These are phyloP conservation scores for Zapornia atra DNA, from an alignment of 2,113 vertebrate species.

Conservation along the genomic window DNA sequence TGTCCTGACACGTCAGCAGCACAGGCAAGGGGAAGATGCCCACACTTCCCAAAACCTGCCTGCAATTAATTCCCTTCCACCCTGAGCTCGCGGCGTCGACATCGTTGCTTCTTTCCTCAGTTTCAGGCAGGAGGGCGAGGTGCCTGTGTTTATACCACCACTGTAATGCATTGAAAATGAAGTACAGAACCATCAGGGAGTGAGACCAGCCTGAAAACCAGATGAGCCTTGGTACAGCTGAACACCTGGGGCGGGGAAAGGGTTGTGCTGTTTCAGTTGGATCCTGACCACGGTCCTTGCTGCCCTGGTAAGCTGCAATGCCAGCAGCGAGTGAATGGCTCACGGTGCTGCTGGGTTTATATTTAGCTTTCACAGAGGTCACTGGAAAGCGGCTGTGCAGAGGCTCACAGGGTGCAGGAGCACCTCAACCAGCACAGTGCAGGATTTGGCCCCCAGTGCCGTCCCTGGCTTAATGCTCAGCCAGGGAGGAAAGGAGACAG, in stretches of 20 bases:
- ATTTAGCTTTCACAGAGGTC: not conserved
- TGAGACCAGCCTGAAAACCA: not conserved
- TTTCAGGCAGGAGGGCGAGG: not conserved
- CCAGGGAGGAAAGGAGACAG: not conserved
- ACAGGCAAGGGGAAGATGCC: not conserved
- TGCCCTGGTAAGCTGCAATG: not conserved
- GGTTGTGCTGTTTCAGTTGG: not conserved
- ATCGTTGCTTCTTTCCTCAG: not conserved
- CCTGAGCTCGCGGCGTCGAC: fast-evolving
- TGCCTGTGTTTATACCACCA: not conserved
- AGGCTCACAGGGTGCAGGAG: not conserved
- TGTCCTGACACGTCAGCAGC: not conserved
- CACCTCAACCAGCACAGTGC: not conserved
- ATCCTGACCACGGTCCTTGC: not conserved
- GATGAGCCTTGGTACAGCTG: not conserved
- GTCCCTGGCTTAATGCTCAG: too few species aligned
- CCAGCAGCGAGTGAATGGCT: not conserved
- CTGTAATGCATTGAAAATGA: not conserved
- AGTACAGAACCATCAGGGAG: not conserved
- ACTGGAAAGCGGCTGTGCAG: not conserved
- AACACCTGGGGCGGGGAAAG: not conserved
- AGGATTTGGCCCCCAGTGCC: fast-evolving
- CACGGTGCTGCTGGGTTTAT: not conserved
- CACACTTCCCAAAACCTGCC: not conserved
- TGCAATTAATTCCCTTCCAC: not conserved